Base-by-base conservation (phyloP, 37 sponge, comb jelly and placozoan genomes). In the Ephydatia muelleri region DNA sequence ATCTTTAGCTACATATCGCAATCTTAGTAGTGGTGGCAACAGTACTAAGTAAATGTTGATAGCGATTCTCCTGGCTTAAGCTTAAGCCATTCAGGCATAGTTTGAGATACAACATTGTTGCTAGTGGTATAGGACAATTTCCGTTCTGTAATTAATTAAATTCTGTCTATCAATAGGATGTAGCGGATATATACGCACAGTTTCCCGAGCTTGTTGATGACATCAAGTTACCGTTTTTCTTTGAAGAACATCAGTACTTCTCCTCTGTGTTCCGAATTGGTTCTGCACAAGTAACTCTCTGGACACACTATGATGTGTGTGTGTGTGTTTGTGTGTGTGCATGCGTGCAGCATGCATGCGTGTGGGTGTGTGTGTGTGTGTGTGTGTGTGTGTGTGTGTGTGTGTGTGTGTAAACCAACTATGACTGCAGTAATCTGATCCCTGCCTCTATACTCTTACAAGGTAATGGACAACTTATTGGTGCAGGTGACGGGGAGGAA, bases 401-500 rank as follows among this genome's bases (percentile, higher is more conserved):
- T 30, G 14, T 23, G 21, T 29, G 22, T 23, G 13, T 29, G 14
- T 14, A 30, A 72, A 73, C 34, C 14, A 29, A 31, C n/a, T 65
- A 66, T 38, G 43, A 22, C 25, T 77, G 79, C 27, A 16, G 72
- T 71, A 71, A 26, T 2, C 14, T 27, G n/a, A 64, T 13, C 28
- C 13, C 3, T 5, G 0, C 0, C 22, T 16, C 3, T 68, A 2
- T 38, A 31, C 5, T 5, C 32, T 76, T 31, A 38, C 49, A 6
- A 96, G 96, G 91, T 97, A 19, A 97, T 97, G 98, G 98, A 97
- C 74, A 97, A 97, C 72, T 43, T 95, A n/a, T 82, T 97, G 57
- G 91, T 97, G 12, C 96, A 97, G 77, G 85, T 97, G 25, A 76
- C 67, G 21, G 98, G 98, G 19, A 70, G 71, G 0, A 97, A 97